These are phyloP conservation scores for Pyrochroa serraticornis DNA, from an alignment of 2,888 invertebrate genomes.

Conservation along the genomic window DNA sequence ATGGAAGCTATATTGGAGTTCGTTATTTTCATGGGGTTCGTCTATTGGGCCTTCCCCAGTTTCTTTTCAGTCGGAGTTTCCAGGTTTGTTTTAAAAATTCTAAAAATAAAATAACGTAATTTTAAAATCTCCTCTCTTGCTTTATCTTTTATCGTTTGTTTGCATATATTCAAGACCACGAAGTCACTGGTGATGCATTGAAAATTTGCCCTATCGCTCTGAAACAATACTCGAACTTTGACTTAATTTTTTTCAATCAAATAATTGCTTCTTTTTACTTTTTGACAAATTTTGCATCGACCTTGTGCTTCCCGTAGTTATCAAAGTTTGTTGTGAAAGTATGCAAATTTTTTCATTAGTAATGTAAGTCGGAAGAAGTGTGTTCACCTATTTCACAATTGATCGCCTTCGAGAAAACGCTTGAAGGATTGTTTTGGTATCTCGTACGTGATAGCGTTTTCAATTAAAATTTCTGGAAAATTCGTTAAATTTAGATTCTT, in stretches of 20 bases:
- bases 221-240: background rate
- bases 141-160: too few species aligned
- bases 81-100: slow-evolving; percentile 39
- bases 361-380: slow-evolving; percentile 11
- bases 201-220: too few species aligned
- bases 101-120: too few species aligned
- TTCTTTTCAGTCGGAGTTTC: slow-evolving; percentile 47
- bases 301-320: slow-evolving; percentile 5
- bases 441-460: too few species aligned
- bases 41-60: slow-evolving; percentile 53
- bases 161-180: too few species aligned
- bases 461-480: too few species aligned
- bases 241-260: slow-evolving; percentile 8
- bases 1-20: slow-evolving; percentile 52
- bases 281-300: slow-evolving; percentile 20
- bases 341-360: slow-evolving; percentile 16
- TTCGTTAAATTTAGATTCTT: too few species aligned
- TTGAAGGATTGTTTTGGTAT: too few species aligned
- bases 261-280: background rate
- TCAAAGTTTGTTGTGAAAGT: slow-evolving; percentile 21
- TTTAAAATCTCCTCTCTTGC: background rate
- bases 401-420: background rate
- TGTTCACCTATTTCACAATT: slow-evolving; percentile 17
- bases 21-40: slow-evolving; percentile 44
- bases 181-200: too few species aligned